Evolutionary conservation across 2,888 invertebrate genomes (phyloP), one percentile per base, ranked within the genome.

Genomic region (Pasiphila rectangulata): DNA sequence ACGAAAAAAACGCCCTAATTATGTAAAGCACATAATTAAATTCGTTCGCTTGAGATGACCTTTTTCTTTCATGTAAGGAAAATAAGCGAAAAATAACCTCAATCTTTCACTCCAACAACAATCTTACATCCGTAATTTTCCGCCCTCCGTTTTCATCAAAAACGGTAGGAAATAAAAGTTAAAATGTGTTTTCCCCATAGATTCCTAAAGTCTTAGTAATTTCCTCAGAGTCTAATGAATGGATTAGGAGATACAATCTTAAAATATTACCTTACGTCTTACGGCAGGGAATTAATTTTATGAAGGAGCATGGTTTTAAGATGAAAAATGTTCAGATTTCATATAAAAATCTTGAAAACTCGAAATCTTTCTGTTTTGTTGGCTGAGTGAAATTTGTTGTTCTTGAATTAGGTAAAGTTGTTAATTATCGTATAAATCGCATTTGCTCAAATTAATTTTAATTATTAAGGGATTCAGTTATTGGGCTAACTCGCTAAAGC

Each of bases 221-320:
- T 58, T 58, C 53, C 58, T 46, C 32, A 19, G 16, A 38, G 47
- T 27, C 41, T 55, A 57, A 55, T 57, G 52, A 53, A 57, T 57
- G 55, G 57, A 53, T 55, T 57, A 53, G 30, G 9, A 51, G 52
- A 57, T 55, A 53, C 44, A 42, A 46, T 41, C 19, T 40, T 53
- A 30, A 51, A 57, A 46, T 51, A 49, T 55, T 48, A 50, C 54
- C 47, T 38, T 29, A 44, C 39, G 27, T 51, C 39, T 32, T 27
- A 40, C 16, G 20, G 21, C 15, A 13, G 25, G 29, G 37, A 37
- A 50, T 50, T 50, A 44, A 27, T 46, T 50, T 51, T 50, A 54
- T 47, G 44, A 39, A 43, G 23, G 32, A 27, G 10, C 9, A 32
- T 17, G 17, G 32, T 6, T 17, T 10, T 9, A 9, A 12, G 32